Conservation (phyloP, 2,113 vertebrate species). For the Vidua chalybeata region DNA sequence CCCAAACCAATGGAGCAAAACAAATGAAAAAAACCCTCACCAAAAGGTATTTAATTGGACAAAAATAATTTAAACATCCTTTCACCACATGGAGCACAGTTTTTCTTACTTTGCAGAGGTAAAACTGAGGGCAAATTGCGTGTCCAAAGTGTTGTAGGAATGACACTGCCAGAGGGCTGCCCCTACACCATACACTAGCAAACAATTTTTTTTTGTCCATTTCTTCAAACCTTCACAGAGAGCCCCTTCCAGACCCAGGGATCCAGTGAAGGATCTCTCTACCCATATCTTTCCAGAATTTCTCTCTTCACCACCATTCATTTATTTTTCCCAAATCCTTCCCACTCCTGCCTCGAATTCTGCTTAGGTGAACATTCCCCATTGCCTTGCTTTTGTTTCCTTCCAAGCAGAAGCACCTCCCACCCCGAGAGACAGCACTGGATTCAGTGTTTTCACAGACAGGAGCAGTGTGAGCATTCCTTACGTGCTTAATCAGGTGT, state of each 20-base stretch:
- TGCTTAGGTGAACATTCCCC: neutral
- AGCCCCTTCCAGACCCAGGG: neutral
- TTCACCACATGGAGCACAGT: neutral
- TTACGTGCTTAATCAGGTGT: neutral
- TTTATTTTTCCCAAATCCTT: neutral
- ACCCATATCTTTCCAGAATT: neutral
- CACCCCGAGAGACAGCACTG: neutral
- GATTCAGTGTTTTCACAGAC: neutral
- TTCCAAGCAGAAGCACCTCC: neutral
- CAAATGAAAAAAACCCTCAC: fast-evolving
- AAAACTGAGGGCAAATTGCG: neutral
- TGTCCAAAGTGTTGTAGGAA: neutral
- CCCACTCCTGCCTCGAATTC: neutral
- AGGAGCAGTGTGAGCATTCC: neutral
- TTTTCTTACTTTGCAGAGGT: neutral
- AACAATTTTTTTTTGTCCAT: neutral
- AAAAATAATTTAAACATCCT: neutral
- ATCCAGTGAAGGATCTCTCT: neutral
- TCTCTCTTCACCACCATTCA: neutral
- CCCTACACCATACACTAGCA: neutral
- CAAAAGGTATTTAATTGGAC: neutral
- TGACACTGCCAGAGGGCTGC: neutral
- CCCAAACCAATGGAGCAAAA: neutral
- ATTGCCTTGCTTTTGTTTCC: neutral
- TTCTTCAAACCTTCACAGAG: neutral